Evolutionary conservation across 2,888 invertebrate species (phyloP).

Genomic region (Cephonodes hylas): DNA sequence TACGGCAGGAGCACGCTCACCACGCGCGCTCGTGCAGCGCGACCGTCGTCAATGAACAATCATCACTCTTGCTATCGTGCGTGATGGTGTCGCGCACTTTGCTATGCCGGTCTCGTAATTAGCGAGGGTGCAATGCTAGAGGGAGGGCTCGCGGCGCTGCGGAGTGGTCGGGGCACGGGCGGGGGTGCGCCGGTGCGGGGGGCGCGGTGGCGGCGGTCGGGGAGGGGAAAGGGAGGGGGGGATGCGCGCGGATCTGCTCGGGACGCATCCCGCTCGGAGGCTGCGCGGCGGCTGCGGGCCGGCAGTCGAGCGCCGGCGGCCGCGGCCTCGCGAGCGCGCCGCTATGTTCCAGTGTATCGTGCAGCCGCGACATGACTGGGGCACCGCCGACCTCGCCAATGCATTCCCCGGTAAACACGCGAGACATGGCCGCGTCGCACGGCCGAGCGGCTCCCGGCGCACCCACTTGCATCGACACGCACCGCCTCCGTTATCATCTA

Average conservation of each 20-base stretch:
- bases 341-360: constrained; percentile 91
- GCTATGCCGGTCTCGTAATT: constrained; percentile 15
- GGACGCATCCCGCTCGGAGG: constrained; percentile 38
- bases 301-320: constrained; percentile 36
- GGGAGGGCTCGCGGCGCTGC: not conserved
- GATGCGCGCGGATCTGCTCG: not conserved
- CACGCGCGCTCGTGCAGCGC: not conserved
- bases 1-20: not conserved
- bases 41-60: not conserved
- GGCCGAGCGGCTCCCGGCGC: not conserved
- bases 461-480: not conserved
- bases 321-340: constrained; percentile 23
- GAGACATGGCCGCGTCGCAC: constrained; percentile 1
- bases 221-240: constrained; percentile 27
- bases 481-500: constrained; percentile 30
- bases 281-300: constrained; percentile 41
- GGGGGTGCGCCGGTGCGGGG: constrained; percentile 2
- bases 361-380: constrained; percentile 89
- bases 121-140: constrained; percentile 26
- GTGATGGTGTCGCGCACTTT: not conserved
- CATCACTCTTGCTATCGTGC: not conserved
- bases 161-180: constrained; percentile 4
- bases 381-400: constrained; percentile 85
- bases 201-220: constrained; percentile 21
- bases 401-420: constrained; percentile 85